Conservation (phyloP, 1,140 invertebrate genomes). For the Helicorthomorpha holstii region DNA sequence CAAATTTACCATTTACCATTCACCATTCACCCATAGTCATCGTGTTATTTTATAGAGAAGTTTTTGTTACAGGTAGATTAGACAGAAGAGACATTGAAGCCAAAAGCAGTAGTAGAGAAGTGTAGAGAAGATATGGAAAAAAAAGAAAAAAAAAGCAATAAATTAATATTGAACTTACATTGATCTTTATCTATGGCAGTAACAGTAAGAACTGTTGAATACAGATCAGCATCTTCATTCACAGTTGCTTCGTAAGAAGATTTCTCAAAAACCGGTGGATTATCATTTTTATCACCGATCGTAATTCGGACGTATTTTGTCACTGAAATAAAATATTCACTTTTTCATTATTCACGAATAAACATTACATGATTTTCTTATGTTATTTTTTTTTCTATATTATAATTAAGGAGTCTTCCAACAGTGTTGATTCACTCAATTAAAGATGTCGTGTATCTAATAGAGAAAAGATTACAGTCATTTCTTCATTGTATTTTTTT, state of each 20-base stretch:
- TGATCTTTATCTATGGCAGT: slow-evolving; percentile 5
- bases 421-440: too few species aligned
- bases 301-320: slow-evolving; percentile 13
- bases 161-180: slow-evolving; percentile 2
- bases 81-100: neutral
- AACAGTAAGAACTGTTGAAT: slow-evolving; percentile 1
- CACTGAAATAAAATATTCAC: neutral
- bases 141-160: slow-evolving; percentile 2
- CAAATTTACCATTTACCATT: too few species aligned
- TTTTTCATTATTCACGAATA: too few species aligned
- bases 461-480: too few species aligned
- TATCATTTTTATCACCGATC: slow-evolving; percentile 25
- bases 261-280: slow-evolving; percentile 24
- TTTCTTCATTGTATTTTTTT: too few species aligned
- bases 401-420: too few species aligned
- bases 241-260: slow-evolving; percentile 19
- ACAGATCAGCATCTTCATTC: slow-evolving; percentile 17
- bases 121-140: slow-evolving; percentile 6
- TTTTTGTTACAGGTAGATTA: neutral
- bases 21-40: too few species aligned
- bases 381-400: too few species aligned
- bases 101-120: slow-evolving; percentile 3
- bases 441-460: too few species aligned
- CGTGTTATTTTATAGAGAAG: too few species aligned
- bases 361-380: too few species aligned